Conservation (phyloP, 2,888 invertebrate species). For the Lingula anatina region DNA sequence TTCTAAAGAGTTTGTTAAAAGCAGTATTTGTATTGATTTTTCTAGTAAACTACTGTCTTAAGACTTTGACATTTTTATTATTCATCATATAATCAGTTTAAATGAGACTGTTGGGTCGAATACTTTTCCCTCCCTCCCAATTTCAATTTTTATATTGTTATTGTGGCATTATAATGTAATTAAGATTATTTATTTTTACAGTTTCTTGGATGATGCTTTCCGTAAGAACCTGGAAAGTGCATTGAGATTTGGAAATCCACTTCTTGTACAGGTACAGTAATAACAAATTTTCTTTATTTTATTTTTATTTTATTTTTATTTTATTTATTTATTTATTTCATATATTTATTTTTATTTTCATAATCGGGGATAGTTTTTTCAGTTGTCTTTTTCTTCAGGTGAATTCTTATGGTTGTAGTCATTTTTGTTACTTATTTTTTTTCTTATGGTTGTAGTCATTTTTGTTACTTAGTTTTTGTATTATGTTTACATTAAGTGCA, state of each 20-base stretch:
- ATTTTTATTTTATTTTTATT: too few species aligned
- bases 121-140: neutral
- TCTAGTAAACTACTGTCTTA: neutral
- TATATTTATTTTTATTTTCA: too few species aligned
- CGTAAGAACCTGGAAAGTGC: conserved; percentile 98
- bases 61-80: neutral
- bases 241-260: conserved; percentile 94
- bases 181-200: conserved; percentile 27
- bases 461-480: too few species aligned
- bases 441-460: too few species aligned
- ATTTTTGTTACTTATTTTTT: too few species aligned
- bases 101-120: neutral
- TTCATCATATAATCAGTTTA: neutral
- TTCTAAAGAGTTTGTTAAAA: too few species aligned
- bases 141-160: neutral
- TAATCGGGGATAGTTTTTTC: too few species aligned
- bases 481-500: too few species aligned
- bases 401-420: too few species aligned
- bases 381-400: too few species aligned
- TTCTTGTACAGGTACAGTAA: conserved; percentile 66
- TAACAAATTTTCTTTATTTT: neutral
- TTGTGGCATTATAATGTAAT: too few species aligned
- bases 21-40: neutral
- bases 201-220: conserved; percentile 98
- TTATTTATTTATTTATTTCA: too few species aligned